Evolutionary conservation across 2,888 invertebrate species (phyloP).

Genomic region (Drosophila diplacantha): DNA sequence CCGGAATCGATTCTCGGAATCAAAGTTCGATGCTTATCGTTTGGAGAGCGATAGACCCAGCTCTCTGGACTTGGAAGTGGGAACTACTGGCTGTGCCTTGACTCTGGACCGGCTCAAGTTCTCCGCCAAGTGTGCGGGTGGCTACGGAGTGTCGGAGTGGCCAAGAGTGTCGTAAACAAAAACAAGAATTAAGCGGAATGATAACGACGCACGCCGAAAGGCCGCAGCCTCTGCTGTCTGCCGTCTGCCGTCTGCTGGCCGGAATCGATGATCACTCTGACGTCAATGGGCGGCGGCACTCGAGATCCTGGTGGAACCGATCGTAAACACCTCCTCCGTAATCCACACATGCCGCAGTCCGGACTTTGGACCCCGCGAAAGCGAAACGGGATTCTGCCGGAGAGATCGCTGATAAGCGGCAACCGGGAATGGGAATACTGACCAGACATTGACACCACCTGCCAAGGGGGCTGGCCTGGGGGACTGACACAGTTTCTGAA

Average conservation of each 20-base stretch:
- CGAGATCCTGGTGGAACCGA: conserved; percentile 63
- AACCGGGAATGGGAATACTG: conserved; percentile 3
- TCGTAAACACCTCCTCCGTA: conserved; percentile 61
- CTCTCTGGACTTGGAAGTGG: conserved; percentile 5
- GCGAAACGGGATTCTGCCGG: conserved; percentile 29
- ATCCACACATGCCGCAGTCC: background rate
- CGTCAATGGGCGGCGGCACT: conserved; percentile 51
- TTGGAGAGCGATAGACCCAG: background rate
- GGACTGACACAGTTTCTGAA: conserved; percentile 37
- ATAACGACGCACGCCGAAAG: conserved; percentile 42
- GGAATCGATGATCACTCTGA: conserved; percentile 43
- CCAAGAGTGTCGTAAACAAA: conserved; percentile 38
- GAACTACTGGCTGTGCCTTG: background rate
- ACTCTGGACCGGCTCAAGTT: background rate
- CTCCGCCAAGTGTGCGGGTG: background rate
- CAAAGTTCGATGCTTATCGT: conserved; percentile 44
- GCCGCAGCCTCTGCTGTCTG: conserved; percentile 10
- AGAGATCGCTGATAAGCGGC: conserved; percentile 17
- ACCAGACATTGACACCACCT: conserved; percentile 36
- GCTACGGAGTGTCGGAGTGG: too few relatives aligned
- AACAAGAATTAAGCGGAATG: conserved; percentile 24
- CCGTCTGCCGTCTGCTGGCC: too few relatives aligned
- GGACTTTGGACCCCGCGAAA: conserved; percentile 54
- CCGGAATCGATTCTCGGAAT: conserved; percentile 32
- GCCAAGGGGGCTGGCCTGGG: conserved; percentile 18